phyloP scores from a whole-genome alignment of 2,113 vertebrate genomes.

The Labrus mixtus region DNA sequence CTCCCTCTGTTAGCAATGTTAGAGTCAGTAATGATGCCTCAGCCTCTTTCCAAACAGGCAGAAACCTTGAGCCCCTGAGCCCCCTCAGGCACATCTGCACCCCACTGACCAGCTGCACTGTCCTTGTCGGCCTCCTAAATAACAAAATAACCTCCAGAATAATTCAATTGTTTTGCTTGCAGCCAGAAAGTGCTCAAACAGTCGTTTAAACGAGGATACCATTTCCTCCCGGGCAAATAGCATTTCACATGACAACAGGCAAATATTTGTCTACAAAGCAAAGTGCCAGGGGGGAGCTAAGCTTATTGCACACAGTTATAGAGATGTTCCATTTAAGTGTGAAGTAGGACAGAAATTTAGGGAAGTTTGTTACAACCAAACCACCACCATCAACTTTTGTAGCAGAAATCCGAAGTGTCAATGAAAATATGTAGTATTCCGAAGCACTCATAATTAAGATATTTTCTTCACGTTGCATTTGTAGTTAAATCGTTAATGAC shows the following conservation, averaged over 20 bases:
- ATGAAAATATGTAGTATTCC: conserved; percentile 15
- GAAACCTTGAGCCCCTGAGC: conserved; percentile 54
- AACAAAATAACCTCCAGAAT: conserved; percentile 76
- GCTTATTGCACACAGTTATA: conserved; percentile 40
- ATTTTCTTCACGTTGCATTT: background rate
- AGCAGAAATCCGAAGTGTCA: background rate
- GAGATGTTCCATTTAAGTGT: conserved; percentile 29
- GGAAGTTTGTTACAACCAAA: conserved; percentile 17
- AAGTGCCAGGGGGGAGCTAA: conserved; percentile 60
- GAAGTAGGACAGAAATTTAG: background rate
- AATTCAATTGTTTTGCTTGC: conserved; percentile 70
- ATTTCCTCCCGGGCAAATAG: conserved; percentile 67
- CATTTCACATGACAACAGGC: conserved; percentile 67
- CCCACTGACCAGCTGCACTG: conserved; percentile 59
- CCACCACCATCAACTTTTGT: background rate
- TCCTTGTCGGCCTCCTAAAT: conserved; percentile 73
- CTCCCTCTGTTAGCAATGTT: conserved; percentile 49
- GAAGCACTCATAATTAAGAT: too few relatives aligned
- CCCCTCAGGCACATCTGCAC: conserved; percentile 61
- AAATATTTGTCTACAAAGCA: conserved; percentile 69
- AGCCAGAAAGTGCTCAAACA: conserved; percentile 61
- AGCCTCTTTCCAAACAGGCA: conserved; percentile 63
- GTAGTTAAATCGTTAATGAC: conserved; percentile 1
- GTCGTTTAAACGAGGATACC: conserved; percentile 62
- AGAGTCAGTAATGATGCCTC: conserved; percentile 49